These are phyloP conservation scores for Heliconius congener DNA, from an alignment of 1,140 invertebrate genomes.

Conservation along the genomic window DNA sequence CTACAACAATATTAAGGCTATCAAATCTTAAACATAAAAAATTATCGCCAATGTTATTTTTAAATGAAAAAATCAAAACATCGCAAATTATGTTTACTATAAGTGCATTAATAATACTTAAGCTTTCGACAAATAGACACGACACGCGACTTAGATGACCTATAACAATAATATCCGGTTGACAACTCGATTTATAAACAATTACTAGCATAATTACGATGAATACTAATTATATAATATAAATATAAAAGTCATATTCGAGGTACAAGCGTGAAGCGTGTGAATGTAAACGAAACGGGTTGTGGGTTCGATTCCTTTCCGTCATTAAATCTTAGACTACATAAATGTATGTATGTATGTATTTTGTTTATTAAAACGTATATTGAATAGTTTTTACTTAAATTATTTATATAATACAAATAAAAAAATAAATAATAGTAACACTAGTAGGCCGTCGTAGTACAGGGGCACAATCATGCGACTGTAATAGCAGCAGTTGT, in stretches of 20 bases:
- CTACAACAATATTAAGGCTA: conserved; percentile 25
- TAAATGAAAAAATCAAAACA: conserved; percentile 23
- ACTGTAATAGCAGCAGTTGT: no score
- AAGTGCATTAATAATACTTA: not conserved
- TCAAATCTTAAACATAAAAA: conserved; percentile 22
- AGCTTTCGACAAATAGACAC: conserved; percentile 20
- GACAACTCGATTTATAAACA: conserved; percentile 44
- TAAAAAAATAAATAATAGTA: no score
- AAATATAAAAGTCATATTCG: not conserved
- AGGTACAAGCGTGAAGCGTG: no score
- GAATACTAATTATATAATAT: not conserved
- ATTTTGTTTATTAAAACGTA: no score
- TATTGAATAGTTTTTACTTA: no score
- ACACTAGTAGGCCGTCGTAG: no score
- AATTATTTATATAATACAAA: no score
- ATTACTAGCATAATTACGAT: not conserved
- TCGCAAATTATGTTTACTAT: conserved; percentile 16
- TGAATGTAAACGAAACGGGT: not conserved
- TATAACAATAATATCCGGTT: conserved; percentile 53
- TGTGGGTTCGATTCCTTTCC: no score
- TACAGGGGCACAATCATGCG: no score
- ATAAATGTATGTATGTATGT: no score
- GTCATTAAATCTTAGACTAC: no score
- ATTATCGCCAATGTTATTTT: conserved; percentile 17
- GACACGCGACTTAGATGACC: conserved; percentile 21